Conservation (phyloP, 2,888 invertebrate genomes). For the Nebria salina region DNA sequence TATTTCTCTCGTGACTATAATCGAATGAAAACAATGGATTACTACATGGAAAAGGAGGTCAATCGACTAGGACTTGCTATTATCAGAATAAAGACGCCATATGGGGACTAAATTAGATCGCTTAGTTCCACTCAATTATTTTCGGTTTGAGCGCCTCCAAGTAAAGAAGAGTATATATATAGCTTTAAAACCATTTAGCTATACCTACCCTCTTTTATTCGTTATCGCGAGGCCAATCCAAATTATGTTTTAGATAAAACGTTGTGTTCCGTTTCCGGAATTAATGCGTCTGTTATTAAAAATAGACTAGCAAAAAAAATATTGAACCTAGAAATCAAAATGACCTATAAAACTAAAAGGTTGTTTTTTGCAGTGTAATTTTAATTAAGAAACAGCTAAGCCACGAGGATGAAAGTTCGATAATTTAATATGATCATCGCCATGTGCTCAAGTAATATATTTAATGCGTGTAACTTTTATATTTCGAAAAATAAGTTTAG, state of each 20-base stretch:
- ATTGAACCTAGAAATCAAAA: too few species aligned
- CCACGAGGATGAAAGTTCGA: neutral
- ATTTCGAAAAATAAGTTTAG: constrained; percentile 15
- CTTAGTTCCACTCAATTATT: constrained; percentile 35
- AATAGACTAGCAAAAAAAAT: too few species aligned
- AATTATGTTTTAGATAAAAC: too few species aligned
- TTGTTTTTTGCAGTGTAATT: neutral
- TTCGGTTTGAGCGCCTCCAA: neutral
- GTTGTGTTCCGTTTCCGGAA: too few species aligned
- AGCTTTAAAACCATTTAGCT: neutral
- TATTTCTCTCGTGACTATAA: neutral
- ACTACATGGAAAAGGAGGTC: constrained; percentile 41
- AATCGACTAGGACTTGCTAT: constrained; percentile 8
- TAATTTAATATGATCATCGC: neutral
- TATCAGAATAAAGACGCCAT: constrained; percentile 9
- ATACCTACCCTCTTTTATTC: neutral
- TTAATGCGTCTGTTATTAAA: too few species aligned
- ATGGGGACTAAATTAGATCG: constrained; percentile 26
- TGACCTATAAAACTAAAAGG: too few species aligned
- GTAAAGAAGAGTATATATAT: neutral
- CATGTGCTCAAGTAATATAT: neutral
- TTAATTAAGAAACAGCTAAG: neutral
- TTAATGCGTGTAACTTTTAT: constrained; percentile 17
- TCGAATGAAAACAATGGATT: constrained; percentile 30
- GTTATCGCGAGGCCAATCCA: too few species aligned